Evolutionary conservation across 2,797 vertebrate species (phyloP), one percentile per base, ranked within the genome.

Genomic region (Trachurus trachurus): DNA sequence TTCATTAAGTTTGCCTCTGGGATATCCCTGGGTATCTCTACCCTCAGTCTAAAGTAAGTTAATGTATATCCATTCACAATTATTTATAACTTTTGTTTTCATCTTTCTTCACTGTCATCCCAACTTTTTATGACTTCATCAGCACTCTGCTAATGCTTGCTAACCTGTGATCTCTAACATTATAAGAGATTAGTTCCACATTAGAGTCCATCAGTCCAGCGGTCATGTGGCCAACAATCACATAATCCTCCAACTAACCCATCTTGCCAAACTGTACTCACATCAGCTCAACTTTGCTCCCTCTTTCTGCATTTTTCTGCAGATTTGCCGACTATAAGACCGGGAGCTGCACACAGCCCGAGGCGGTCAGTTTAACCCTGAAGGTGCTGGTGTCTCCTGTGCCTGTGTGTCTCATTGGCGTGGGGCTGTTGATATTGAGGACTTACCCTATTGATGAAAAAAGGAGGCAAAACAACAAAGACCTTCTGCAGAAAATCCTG

Each of bases 1-100:
- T 99, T 99, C 87, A 96, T 97, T 82, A 99, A 99, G 85, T 99
- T 99, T 17, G 94, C 98, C 9, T 97, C 97, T 0, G 98, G 98
- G 0, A 86, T 99, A 6, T 99, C 98, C 0, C 88, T 99, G 64
- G 97, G 98, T 49, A 85, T 99, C 89, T 99, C 97, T 40, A 99
- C 98, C 0, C 96, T 99, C 77, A 97, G 97, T 88, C 93, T 99
- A 21, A 95, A 98, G 98, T 99, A 90, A 96, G 96, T 82, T 16
- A 12, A 19, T 29, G 37, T 1, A 59, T 71, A 59, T 71, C 2
- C 2, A 4, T 34, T 37, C 21, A 44, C 44, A 9, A 19, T 22
- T 10, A 49, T 15, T 31, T 5, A 52, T 11, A 22, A 31, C 26
- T 16, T 42, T 10, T 49, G 21, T 57, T 74, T 77, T 57, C 22